Evolutionary conservation across 2,797 vertebrate species (phyloP), one percentile per base, ranked within the genome.

Genomic region (Molossus alvarezi): DNA sequence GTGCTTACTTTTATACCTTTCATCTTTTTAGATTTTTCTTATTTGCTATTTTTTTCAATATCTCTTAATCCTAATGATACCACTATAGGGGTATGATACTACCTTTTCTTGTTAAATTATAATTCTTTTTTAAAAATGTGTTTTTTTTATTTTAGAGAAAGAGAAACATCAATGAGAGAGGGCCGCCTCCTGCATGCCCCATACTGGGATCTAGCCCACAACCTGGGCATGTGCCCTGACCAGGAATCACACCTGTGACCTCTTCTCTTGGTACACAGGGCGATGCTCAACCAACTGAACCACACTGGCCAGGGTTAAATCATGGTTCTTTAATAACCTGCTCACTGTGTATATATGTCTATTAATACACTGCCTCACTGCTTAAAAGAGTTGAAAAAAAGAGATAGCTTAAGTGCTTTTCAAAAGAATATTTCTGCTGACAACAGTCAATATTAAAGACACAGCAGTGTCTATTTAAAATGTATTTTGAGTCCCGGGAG

Each of bases 401-500:
- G 0, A 92, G 51, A 71, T 90, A 6, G 8, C 88, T 93, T 94
- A 96, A 95, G 2, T 20, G 0, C 18, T 89, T 97, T 98, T 95
- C 15, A 15, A 90, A 92, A 93, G 6, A 94, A 91, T 6, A 67
- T 77, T 65, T 88, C 67, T 85, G 72, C 71, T 88, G 48, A 95
- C 4, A 94, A n/a, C 20, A 97, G 6, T 96, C 92, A 97, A 57
- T 27, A 92, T 97, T 95, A 95, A 75, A 92, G 64, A 69, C 21
- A 87, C 12, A 97, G 14, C 25, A 77, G 13, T 69, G 69, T 9
- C 33, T 87, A 1, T 3, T 93, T 92, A 92, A 97, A 97, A 96
- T 94, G 7, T 2, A 84, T 55, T 77, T 55, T 53, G n/a, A 77
- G 41, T 45, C 62, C 27, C n/a, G n/a, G 15, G 15, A n/a, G 65